Conservation (phyloP, 2,113 vertebrate species). For the Ophiodon elongatus region DNA sequence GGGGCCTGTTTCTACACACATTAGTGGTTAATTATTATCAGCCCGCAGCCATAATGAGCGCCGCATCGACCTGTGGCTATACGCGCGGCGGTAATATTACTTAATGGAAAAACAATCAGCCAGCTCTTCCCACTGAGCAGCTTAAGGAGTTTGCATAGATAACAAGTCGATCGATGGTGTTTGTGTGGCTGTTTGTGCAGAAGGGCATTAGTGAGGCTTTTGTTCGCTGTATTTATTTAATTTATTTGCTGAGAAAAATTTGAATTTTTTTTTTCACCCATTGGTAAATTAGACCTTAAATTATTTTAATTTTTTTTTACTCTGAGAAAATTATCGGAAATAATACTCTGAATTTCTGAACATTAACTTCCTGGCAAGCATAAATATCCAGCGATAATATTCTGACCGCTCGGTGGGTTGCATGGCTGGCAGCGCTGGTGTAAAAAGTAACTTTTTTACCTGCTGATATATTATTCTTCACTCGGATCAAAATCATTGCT, state of each 20-base stretch:
- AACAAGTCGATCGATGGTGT: constrained; percentile 54
- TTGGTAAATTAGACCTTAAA: not conserved
- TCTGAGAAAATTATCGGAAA: not conserved
- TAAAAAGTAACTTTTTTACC: not conserved
- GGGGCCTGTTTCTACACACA: constrained; percentile 69
- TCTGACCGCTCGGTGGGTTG: not conserved
- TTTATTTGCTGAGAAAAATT: not conserved
- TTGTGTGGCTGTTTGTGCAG: constrained; percentile 9
- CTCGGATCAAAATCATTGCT: not conserved
- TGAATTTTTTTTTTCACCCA: not conserved
- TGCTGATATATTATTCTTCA: not conserved
- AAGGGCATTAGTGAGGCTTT: not conserved
- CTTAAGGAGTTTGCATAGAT: constrained; percentile 56
- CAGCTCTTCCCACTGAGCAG: constrained; percentile 57
- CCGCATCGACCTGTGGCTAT: constrained; percentile 81
- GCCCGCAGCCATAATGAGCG: constrained; percentile 75
- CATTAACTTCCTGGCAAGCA: not conserved
- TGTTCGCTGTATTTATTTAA: not conserved
- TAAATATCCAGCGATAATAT: not conserved
- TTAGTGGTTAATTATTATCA: constrained; percentile 82
- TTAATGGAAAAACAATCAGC: constrained; percentile 83
- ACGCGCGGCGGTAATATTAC: constrained; percentile 73
- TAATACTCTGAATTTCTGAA: not conserved
- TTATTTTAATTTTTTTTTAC: not conserved
- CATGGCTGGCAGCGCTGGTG: not conserved